phyloP scores from a whole-genome alignment of 2,113 vertebrate genomes.

The Pygathrix nemaeus region DNA sequence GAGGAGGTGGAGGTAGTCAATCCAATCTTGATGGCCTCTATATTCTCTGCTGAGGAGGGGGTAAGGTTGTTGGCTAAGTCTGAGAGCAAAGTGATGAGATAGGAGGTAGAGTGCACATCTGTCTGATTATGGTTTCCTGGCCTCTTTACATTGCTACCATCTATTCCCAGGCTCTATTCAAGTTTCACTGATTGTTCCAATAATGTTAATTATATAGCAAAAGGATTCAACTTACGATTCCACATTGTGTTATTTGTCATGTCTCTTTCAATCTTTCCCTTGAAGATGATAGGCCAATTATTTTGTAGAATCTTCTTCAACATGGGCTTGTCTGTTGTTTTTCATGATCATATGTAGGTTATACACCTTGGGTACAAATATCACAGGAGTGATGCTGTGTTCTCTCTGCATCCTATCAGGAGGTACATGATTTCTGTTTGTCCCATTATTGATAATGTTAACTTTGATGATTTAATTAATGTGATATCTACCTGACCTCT shows the following conservation, averaged over 20 bases:
- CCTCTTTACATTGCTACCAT: not conserved
- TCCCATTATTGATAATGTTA: not conserved
- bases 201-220: not conserved
- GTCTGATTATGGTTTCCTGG: too few species aligned
- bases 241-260: not conserved
- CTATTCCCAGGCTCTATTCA: not conserved
- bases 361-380: not conserved
- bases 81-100: not conserved
- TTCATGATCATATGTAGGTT: not conserved
- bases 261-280: not conserved
- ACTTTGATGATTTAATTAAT: not conserved
- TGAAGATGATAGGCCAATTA: not conserved
- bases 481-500: not conserved
- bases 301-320: not conserved
- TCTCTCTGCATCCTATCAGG: not conserved
- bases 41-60: not conserved
- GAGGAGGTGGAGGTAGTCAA: not conserved
- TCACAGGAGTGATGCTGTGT: not conserved
- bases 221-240: not conserved
- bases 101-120: too few species aligned
- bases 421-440: not conserved
- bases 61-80: not conserved
- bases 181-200: not conserved
- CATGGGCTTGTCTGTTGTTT: not conserved
- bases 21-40: not conserved